phyloP scores from a whole-genome alignment of 2,888 invertebrate genomes.

The Calliphora vomitoria region DNA sequence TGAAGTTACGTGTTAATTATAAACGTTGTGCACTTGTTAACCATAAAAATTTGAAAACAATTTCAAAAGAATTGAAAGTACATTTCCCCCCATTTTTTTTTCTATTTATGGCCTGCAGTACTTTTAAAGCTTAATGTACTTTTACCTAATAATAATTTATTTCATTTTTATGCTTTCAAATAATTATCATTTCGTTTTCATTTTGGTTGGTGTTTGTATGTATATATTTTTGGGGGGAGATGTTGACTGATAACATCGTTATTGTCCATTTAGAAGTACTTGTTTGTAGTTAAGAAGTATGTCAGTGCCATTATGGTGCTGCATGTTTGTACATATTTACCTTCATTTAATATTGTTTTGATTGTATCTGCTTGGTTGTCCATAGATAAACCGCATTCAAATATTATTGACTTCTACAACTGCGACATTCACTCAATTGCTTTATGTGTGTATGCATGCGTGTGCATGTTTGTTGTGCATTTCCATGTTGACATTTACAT shows the following conservation, averaged over 20 bases:
- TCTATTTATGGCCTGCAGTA: not conserved
- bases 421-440: not conserved
- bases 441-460: not conserved
- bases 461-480: not conserved
- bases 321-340: not conserved
- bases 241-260: constrained; percentile 51
- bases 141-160: not conserved
- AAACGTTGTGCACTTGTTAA: constrained; percentile 38
- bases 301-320: constrained; percentile 57
- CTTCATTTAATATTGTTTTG: constrained; percentile 15
- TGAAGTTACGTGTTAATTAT: constrained; percentile 48
- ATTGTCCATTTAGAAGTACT: constrained; percentile 13
- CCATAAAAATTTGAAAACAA: not conserved
- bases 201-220: not conserved
- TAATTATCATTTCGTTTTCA: constrained; percentile 12
- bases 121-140: not conserved
- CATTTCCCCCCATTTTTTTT: constrained; percentile 33
- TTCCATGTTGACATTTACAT: constrained; percentile 51
- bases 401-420: not conserved
- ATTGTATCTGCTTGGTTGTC: constrained; percentile 8
- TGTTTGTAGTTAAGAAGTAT: constrained; percentile 39
- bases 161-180: constrained; percentile 6
- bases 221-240: not conserved
- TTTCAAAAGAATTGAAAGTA: constrained; percentile 25
- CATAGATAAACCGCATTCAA: constrained; percentile 20